phyloP scores from a whole-genome alignment of 2,113 vertebrate genomes.

The Euleptes europaea region DNA sequence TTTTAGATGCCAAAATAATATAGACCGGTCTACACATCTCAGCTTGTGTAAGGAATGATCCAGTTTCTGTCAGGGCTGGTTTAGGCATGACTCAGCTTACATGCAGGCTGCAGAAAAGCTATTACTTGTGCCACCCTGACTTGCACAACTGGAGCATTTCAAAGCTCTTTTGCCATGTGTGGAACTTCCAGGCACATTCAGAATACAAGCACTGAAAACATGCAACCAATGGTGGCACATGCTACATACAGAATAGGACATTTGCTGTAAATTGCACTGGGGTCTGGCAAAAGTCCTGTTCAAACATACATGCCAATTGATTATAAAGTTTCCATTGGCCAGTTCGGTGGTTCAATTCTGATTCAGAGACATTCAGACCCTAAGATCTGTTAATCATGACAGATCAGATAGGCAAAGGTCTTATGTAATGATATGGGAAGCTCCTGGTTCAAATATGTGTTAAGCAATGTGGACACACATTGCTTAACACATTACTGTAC shows the following conservation, averaged over 20 bases:
- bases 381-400: neutral
- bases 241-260: neutral
- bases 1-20: slow-evolving; percentile 45
- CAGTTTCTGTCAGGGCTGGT: neutral
- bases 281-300: neutral
- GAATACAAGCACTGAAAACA: neutral
- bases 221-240: neutral
- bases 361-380: neutral
- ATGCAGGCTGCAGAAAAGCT: neutral
- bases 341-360: neutral
- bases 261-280: neutral
- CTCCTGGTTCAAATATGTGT: too few relatives aligned
- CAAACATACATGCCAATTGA: neutral
- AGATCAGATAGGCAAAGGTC: neutral
- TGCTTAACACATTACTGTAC: too few relatives aligned
- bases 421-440: too few relatives aligned
- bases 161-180: neutral
- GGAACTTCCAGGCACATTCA: neutral
- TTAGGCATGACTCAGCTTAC: neutral
- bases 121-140: neutral
- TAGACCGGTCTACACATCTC: slow-evolving; percentile 25
- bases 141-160: neutral
- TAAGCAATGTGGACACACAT: too few relatives aligned
- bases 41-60: slow-evolving; percentile 35
- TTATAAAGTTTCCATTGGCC: neutral